Base-by-base conservation (phyloP, 2,888 invertebrate species). In the Lordiphosa fenestrarum region DNA sequence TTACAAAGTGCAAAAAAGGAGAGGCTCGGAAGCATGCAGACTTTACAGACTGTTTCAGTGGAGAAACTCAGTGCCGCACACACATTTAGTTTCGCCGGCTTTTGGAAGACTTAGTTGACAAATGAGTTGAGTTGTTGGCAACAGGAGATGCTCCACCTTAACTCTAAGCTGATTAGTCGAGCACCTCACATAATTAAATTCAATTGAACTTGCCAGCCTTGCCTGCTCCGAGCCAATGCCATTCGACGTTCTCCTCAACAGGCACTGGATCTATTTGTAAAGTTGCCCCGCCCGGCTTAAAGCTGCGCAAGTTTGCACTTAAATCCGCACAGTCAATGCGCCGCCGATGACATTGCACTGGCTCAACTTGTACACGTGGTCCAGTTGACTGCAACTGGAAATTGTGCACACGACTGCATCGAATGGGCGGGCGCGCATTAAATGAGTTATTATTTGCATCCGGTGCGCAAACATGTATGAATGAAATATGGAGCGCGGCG, bases 381-480 rank as follows among this genome's bases (percentile, higher is more conserved):
- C 46, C 46, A 35, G 46, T 47, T 47, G 46, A 36, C 46, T 47
- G 48, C 12, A 23, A 37, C 37, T 42, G 37, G 44, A 42, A 33
- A 44, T 35, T 44, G 36, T 44, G 42, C 44, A 35, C 52, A 42
- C 41, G 52, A 53, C 36, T 52, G 52, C 52, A 15, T 41, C 48
- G 23, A 41, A 40, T 36, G 51, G 51, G 37, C 52, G 52, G 52
- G 33, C 42, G 36, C 51, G 33, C 41, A 51, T 56, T 56, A 56
- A 56, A 56, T 56, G 56, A 56, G 50, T 57, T 57, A 57, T 52
- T 47, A 57, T 57, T 51, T 57, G 57, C 51, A 52, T 57, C 57
- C 57, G 57, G 57, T 57, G 57, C 42, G 51, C 57, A 52, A 52
- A 52, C 57, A 52, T 47, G 57, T 52, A 52, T 57, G 57, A 37